Conservation (phyloP, 2,888 invertebrate species). For the Macaria liturata region DNA sequence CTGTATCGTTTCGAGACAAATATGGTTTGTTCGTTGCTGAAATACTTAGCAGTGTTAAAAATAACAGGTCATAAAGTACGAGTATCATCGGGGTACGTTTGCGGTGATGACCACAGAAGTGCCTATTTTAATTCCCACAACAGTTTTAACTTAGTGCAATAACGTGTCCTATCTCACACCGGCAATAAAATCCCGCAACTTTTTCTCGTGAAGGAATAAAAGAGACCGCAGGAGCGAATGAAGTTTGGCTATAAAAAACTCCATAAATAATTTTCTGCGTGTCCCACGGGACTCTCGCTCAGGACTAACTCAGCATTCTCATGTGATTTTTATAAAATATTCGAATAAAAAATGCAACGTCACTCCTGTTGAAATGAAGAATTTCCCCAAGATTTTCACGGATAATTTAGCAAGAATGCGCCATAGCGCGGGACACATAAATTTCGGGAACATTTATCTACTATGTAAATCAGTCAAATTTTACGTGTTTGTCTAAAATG, state of each 20-base stretch:
- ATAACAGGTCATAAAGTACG: slow-evolving; percentile 11
- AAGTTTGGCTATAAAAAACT: slow-evolving; percentile 81
- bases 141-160: slow-evolving; percentile 76
- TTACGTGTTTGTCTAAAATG: slow-evolving; percentile 44
- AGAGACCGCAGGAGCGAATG: slow-evolving; percentile 80
- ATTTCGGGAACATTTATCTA: slow-evolving; percentile 46
- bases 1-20: slow-evolving; percentile 21
- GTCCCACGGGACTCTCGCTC: slow-evolving; percentile 55
- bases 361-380: slow-evolving; percentile 32
- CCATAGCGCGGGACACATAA: slow-evolving; percentile 50
- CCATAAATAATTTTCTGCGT: slow-evolving; percentile 78
- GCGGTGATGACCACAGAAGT: slow-evolving; percentile 64
- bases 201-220: slow-evolving; percentile 79
- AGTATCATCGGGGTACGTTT: slow-evolving; percentile 42
- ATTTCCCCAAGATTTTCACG: slow-evolving; percentile 50
- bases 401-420: slow-evolving; percentile 59
- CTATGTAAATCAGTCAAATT: slow-evolving; percentile 57
- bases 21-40: slow-evolving; percentile 24
- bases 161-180: slow-evolving; percentile 81
- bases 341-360: slow-evolving; percentile 30
- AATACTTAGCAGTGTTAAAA: slow-evolving; percentile 13
- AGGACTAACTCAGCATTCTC: slow-evolving; percentile 17
- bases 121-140: slow-evolving; percentile 69
- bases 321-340: slow-evolving; percentile 12
- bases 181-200: slow-evolving; percentile 79